Percentiles rank a stretch among this genome's conserved stretches.
Conservation (phyloP, 2,113 vertebrate species). For the Cephalophus harveyi region DNA sequence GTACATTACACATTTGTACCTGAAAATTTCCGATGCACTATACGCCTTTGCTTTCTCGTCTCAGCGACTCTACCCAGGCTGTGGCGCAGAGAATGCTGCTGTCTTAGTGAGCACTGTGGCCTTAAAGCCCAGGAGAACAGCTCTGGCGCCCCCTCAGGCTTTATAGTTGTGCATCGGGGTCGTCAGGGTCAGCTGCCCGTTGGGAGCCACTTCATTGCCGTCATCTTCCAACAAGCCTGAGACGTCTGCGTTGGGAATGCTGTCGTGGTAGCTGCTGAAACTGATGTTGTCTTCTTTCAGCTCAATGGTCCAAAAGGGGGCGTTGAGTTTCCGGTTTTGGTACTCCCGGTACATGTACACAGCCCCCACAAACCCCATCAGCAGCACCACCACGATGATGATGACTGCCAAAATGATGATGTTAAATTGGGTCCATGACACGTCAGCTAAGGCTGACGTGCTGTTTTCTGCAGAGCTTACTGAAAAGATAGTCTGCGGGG, state of each 20-base stretch:
- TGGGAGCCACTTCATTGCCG: slow-evolving; percentile 90
- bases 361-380: slow-evolving; percentile 95
- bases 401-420: slow-evolving; percentile 96
- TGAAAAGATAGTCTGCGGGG: slow-evolving; percentile 84
- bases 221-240: slow-evolving; percentile 95
- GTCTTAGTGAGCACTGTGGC: slow-evolving; percentile 45
- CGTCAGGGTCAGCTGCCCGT: slow-evolving; percentile 92
- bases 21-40: slow-evolving; percentile 40
- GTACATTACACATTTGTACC: slow-evolving; percentile 51
- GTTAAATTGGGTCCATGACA: slow-evolving; percentile 99
- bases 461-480: slow-evolving; percentile 89
- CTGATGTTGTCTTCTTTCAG: slow-evolving; percentile 99
- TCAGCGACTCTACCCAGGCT: slow-evolving; percentile 57
- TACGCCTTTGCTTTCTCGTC: slow-evolving; percentile 44
- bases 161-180: slow-evolving; percentile 92
- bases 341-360: slow-evolving; percentile 98
- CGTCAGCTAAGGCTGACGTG: slow-evolving; percentile 88
- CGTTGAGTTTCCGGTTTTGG: slow-evolving; percentile 96
- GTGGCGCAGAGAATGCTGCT: slow-evolving; percentile 21
- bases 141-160: slow-evolving; percentile 78
- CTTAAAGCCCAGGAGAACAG: slow-evolving; percentile 40
- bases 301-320: slow-evolving; percentile 99
- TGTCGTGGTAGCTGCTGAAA: slow-evolving; percentile 99
- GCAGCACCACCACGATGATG: slow-evolving; percentile 92
- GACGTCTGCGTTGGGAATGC: slow-evolving; percentile 96